Percentiles rank a stretch among this genome's conserved stretches.
These are phyloP conservation scores for Takifugu rubripes DNA, from an alignment of 2,797 vertebrate species.

Conservation along the genomic window DNA sequence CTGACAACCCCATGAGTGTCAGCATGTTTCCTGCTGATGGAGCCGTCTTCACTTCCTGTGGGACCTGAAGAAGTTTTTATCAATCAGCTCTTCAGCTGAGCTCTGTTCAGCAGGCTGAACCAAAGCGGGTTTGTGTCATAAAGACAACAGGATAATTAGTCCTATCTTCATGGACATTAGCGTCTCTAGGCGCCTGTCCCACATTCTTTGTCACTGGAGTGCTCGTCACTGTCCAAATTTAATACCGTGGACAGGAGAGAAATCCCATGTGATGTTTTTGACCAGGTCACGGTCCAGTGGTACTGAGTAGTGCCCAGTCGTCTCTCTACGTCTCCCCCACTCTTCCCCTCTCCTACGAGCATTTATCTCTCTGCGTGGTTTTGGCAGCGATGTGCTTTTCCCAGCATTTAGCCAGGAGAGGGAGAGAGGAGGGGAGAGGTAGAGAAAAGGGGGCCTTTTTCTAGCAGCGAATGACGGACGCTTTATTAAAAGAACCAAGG, in stretches of 20 bases:
- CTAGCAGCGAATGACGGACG: constrained; percentile 74
- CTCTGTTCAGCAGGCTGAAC: constrained; percentile 8
- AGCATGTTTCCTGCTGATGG: too few species aligned
- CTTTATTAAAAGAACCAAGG: constrained; percentile 81
- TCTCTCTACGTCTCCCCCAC: neutral
- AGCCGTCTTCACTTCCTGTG: constrained; percentile 14
- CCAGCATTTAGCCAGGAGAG: constrained; percentile 77
- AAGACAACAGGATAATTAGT: constrained; percentile 58
- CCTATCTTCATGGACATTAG: constrained; percentile 64
- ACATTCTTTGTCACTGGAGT: constrained; percentile 45
- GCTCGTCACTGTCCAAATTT: constrained; percentile 50
- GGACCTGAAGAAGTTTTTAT: constrained; percentile 17
- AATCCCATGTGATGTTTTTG: constrained; percentile 66
- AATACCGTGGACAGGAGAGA: constrained; percentile 47
- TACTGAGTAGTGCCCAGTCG: constrained; percentile 58
- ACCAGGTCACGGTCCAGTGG: constrained; percentile 67
- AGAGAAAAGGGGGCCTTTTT: constrained; percentile 73
- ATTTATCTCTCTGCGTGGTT: constrained; percentile 77
- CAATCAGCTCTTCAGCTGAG: neutral
- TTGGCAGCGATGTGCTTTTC: constrained; percentile 82
- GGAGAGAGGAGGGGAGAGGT: constrained; percentile 61
- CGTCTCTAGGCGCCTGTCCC: constrained; percentile 21
- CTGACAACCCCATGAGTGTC: too few species aligned
- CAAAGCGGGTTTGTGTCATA: constrained; percentile 13
- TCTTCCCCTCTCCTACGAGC: constrained; percentile 52